phyloP scores from a whole-genome alignment of 2,888 invertebrate genomes.

The Drosophila melanosoma region DNA sequence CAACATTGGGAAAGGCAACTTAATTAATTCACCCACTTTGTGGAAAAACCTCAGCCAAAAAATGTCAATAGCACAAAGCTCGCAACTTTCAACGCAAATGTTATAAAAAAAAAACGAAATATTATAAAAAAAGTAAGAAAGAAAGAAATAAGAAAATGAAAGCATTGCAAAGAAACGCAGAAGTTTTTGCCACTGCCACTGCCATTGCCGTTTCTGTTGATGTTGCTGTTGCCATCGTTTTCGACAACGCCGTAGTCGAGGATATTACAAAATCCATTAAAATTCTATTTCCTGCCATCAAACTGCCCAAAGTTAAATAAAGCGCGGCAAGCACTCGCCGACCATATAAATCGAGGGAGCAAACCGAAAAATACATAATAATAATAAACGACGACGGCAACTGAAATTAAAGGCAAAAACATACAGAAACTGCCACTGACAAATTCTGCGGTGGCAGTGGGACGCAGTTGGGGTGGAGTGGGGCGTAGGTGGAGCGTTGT shows the following conservation, averaged over 20 bases:
- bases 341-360: conserved; percentile 42
- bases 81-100: conserved; percentile 43
- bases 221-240: conserved; percentile 24
- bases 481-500: conserved; percentile 9
- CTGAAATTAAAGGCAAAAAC: conserved; percentile 52
- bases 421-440: conserved; percentile 49
- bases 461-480: background rate
- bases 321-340: conserved; percentile 56
- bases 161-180: conserved; percentile 40
- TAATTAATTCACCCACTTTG: conserved; percentile 61
- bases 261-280: conserved; percentile 80
- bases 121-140: conserved; percentile 12
- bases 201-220: background rate
- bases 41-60: conserved; percentile 44
- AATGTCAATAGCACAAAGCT: conserved; percentile 64
- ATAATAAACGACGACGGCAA: conserved; percentile 76
- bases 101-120: conserved; percentile 20
- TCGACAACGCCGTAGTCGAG: conserved; percentile 43
- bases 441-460: conserved; percentile 30
- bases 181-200: conserved; percentile 40
- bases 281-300: conserved; percentile 80
- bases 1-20: conserved; percentile 24
- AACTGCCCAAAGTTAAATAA: conserved; percentile 80
- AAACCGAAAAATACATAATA: conserved; percentile 71
- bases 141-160: conserved; percentile 23